Evolutionary conservation across 2,888 invertebrate species (phyloP), one percentile per base, ranked within the genome.

Genomic region (Drosophila demipolita): DNA sequence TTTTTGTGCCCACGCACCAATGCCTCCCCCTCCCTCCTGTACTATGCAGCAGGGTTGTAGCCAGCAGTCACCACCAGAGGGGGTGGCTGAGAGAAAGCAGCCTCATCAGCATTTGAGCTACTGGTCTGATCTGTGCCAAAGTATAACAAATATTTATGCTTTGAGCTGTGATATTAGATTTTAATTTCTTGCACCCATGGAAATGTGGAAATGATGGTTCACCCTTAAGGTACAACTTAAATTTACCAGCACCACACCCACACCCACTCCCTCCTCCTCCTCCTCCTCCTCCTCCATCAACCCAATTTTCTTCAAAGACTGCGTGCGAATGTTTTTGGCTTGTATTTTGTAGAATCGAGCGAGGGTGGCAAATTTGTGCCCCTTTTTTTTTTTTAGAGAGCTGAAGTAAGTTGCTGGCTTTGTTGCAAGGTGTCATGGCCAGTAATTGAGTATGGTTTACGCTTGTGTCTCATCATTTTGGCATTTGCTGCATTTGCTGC

Each of bases 101-200:
- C 76, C 73, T 73, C 82, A 77, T 81, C 73, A 74, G 86, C 66
- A 77, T 76, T 76, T 77, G 64, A 61, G 68, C 68, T 63, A 68
- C 73, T 69, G 76, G 69, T n/a, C 63, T 67, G 73, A 80, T 79
- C 79, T 77, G 55, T 79, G 68, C 57, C 50, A 83, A 83, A 85
- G 88, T 75, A 86, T 83, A 84, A 83, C 87, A 87, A 89, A 87
- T 87, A 89, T 87, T 89, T 89, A 86, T 86, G 87, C 80, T 83
- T 61, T 80, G 88, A 86, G 80, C 87, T 87, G 89, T 86, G 82
- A 79, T 89, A 87, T 89, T 87, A 83, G 88, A 87, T 86, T 87
- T 87, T 87, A 87, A 89, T 87, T 87, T 87, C 87, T 87, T 82
- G 82, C 89, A 86, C 87, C 87, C 89, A 87, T 79, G 75, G 72